Evolutionary conservation across 2,888 invertebrate species (phyloP), one percentile per base, ranked within the genome.

Genomic region (Andrena hattorfiana): DNA sequence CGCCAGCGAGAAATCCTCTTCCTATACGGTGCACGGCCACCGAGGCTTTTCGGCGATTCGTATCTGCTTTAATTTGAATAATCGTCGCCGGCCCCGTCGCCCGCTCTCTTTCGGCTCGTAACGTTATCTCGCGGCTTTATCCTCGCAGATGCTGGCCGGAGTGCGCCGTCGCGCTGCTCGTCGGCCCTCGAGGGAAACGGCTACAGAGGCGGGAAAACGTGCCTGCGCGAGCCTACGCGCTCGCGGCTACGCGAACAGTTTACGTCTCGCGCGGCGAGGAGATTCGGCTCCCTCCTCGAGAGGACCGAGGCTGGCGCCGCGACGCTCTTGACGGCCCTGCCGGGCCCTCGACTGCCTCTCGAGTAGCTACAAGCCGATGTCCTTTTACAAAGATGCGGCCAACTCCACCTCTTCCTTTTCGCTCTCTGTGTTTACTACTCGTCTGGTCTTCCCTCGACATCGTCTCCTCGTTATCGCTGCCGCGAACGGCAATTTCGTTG

Each of bases 401-500:
- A 56, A 73, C 26, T 60, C 59, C 60, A 51, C 60, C 62, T 49
- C 13, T 56, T 59, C 30, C 51, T 60, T 42, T 32, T 42, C 71
- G 64, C 42, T 48, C 60, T 73, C 54, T 51, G 62, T 69, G 70
- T 74, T 83, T 81, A 72, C 74, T 64, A 42, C 75, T 81, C 77
- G 72, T 68, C 63, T 32, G 74, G 70, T 69, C 78, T 74, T 77
- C 80, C 70, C 83, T 78, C 78, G 80, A 81, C 85, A 83, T 86
- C 85, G 83, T 81, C 85, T 88, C 82, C 88, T 88, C 87, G 89
- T 88, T 88, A 88, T 88, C 89, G 87, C 85, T 20, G 75, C 79
- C 71, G 62, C 85, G 80, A 76, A 84, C 84, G 87, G 78, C 73
- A 84, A 88, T 88, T 83, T 88, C 83, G 75, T 84, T 84, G 87